Evolutionary conservation across 2,888 invertebrate species (phyloP).

Genomic region (Watsonalla binaria): DNA sequence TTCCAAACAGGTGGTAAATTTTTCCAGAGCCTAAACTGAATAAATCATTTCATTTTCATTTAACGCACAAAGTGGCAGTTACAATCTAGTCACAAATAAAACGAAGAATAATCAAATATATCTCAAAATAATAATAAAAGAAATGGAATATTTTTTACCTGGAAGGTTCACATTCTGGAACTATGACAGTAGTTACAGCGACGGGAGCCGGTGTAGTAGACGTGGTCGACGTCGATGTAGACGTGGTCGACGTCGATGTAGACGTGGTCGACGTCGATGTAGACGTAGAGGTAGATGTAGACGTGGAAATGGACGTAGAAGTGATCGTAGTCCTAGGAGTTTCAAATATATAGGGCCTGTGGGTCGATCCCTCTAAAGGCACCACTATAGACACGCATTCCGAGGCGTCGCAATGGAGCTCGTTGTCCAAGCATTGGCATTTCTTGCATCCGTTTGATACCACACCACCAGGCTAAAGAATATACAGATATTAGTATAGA

Average conservation of each 20-base stretch:
- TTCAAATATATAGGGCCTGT: slow-evolving; percentile 27
- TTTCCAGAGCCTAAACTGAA: too few species aligned
- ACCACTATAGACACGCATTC: slow-evolving; percentile 56
- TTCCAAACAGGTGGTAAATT: too few species aligned
- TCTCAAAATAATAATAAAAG: too few species aligned
- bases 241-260: slow-evolving; percentile 3
- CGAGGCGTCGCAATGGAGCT: slow-evolving; percentile 82
- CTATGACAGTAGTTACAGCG: slow-evolving; percentile 47
- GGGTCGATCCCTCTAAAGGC: slow-evolving; percentile 30
- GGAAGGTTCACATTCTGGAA: slow-evolving; percentile 56
- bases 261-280: slow-evolving; percentile 5
- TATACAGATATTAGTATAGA: neutral
- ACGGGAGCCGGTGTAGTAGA: slow-evolving; percentile 32
- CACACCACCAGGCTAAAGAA: slow-evolving; percentile 83
- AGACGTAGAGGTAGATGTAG: slow-evolving; percentile 7
- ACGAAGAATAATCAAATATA: too few species aligned
- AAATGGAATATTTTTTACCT: slow-evolving; percentile 29
- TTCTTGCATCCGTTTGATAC: slow-evolving; percentile 81
- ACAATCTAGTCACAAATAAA: too few species aligned
- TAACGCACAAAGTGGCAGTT: too few species aligned
- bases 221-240: slow-evolving; percentile 8
- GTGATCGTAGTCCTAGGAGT: slow-evolving; percentile 43
- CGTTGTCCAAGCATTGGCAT: slow-evolving; percentile 90
- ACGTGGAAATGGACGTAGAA: slow-evolving; percentile 49
- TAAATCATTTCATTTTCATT: too few species aligned